A percentile compares a stretch with the other conserved stretches of the same genome.
Conservation (phyloP, 2,888 invertebrate species). For the Melolontha melolontha region DNA sequence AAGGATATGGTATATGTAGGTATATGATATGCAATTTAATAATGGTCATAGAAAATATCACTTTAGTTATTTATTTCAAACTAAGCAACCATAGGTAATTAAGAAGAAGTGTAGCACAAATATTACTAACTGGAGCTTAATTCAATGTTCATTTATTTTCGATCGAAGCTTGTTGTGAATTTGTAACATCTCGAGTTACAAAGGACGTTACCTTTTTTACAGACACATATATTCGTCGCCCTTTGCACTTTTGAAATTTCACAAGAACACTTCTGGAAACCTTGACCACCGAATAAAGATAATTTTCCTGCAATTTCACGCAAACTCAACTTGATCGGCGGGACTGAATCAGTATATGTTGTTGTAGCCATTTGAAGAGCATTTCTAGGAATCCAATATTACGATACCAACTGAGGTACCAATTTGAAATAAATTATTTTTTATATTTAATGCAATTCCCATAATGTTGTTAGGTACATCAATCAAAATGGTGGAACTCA, state of each 20-base stretch:
- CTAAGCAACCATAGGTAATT: not conserved
- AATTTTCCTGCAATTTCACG: slow-evolving; percentile 46
- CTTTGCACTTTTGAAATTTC: slow-evolving; percentile 44
- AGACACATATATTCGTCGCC: slow-evolving; percentile 39
- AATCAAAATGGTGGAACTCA: slow-evolving; percentile 29
- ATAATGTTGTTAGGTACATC: slow-evolving; percentile 42
- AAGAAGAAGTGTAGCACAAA: not conserved
- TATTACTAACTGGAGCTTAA: not conserved
- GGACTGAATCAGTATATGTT: slow-evolving; percentile 44
- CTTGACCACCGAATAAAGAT: slow-evolving; percentile 47
- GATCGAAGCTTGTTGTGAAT: slow-evolving; percentile 39
- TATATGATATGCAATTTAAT: too few relatives aligned
- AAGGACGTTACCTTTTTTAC: slow-evolving; percentile 38
- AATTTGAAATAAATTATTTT: slow-evolving; percentile 43
- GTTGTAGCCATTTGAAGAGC: slow-evolving; percentile 45
- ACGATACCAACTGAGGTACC: slow-evolving; percentile 45
- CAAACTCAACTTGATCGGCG: slow-evolving; percentile 36
- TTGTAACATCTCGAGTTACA: slow-evolving; percentile 42
- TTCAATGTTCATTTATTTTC: slow-evolving; percentile 6
- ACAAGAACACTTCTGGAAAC: slow-evolving; percentile 48
- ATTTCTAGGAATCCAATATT: slow-evolving; percentile 37
- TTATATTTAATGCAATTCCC: slow-evolving; percentile 42
- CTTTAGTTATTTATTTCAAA: not conserved
- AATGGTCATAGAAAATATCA: not conserved
- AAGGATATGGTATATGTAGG: too few relatives aligned